These are phyloP conservation scores for Meteorus colon DNA, from an alignment of 2,888 invertebrate species.

Conservation along the genomic window DNA sequence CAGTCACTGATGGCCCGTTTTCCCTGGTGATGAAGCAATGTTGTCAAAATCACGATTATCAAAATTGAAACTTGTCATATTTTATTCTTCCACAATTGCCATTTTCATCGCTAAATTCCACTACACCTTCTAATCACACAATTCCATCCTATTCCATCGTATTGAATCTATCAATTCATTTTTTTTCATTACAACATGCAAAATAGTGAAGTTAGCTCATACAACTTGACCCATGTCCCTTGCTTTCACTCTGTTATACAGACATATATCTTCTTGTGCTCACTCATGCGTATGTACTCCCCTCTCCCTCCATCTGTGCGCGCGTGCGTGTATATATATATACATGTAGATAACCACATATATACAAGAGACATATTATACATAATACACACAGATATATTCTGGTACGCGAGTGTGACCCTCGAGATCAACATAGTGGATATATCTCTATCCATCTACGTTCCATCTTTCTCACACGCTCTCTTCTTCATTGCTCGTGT, in stretches of 20 bases:
- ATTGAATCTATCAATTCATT: not conserved
- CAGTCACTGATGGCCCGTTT: too few species aligned
- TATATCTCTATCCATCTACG: constrained; percentile 30
- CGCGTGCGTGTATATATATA: not conserved
- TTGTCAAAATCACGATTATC: too few species aligned
- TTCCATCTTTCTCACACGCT: constrained; percentile 33
- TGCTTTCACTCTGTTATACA: constrained; percentile 15
- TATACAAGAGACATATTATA: not conserved
- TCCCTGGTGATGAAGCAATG: too few species aligned
- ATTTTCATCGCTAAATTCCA: not conserved
- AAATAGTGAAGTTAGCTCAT: not conserved
- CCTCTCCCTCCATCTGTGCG: too few species aligned
- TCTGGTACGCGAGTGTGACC: constrained; percentile 4
- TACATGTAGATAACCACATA: not conserved
- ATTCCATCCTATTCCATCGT: not conserved
- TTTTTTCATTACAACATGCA: not conserved
- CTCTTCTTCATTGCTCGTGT: constrained; percentile 8
- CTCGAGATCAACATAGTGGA: constrained; percentile 34
- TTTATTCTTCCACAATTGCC: too few species aligned
- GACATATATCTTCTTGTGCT: constrained; percentile 27
- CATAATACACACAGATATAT: not conserved
- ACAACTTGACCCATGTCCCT: not conserved
- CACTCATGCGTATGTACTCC: not conserved
- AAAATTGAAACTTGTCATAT: too few species aligned
- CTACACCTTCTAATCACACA: not conserved